Evolutionary conservation across 2,113 vertebrate genomes (phyloP).

Genomic region (Noturus placidus): DNA sequence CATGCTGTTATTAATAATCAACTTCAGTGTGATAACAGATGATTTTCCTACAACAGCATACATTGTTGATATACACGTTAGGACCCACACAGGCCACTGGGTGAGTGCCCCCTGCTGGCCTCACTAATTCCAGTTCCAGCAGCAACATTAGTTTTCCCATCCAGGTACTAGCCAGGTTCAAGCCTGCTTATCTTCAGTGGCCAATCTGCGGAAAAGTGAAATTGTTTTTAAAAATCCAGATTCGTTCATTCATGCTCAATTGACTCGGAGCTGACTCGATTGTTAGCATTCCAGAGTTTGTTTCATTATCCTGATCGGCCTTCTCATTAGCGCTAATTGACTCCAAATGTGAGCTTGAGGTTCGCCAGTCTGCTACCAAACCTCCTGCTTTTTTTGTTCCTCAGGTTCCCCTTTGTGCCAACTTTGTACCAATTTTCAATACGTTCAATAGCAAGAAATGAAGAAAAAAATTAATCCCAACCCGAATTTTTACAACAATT

Average conservation of each 20-base stretch:
- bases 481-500: slow-evolving; percentile 78
- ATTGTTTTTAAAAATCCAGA: slow-evolving; percentile 18
- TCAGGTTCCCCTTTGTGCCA: slow-evolving; percentile 13
- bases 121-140: too few relatives aligned
- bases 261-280: slow-evolving; percentile 31
- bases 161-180: too few relatives aligned
- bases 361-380: slow-evolving; percentile 18
- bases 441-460: slow-evolving; percentile 59
- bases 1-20: background rate
- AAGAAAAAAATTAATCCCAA: slow-evolving; percentile 62
- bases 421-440: slow-evolving; percentile 39
- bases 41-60: background rate
- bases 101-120: too few relatives aligned
- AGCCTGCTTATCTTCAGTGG: too few relatives aligned
- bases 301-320: slow-evolving; percentile 50
- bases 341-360: slow-evolving; percentile 40
- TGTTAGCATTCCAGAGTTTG: slow-evolving; percentile 48
- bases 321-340: slow-evolving; percentile 58
- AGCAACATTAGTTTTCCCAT: too few relatives aligned
- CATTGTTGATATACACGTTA: too few relatives aligned
- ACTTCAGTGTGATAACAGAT: background rate
- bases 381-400: slow-evolving; percentile 27
- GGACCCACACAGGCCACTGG: too few relatives aligned
- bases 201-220: background rate
- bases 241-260: slow-evolving; percentile 35